Conservation (phyloP, 2,888 invertebrate species). For the Petrolisthes manimaculis region DNA sequence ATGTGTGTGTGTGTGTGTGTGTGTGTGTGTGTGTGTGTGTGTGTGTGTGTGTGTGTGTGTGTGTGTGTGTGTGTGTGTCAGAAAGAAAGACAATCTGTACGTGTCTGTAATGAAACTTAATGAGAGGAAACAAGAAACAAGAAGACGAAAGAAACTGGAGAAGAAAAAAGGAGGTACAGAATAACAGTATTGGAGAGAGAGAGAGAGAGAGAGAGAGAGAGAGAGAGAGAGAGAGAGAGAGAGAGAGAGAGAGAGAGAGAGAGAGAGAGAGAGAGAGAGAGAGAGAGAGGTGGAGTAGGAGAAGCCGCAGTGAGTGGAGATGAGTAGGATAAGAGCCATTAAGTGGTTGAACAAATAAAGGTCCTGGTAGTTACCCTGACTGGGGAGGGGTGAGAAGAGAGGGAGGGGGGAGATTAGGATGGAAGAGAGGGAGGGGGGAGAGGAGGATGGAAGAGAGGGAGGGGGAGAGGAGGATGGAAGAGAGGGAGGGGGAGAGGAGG, state of each 20-base stretch:
- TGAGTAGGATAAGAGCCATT: no score
- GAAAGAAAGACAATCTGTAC: no score
- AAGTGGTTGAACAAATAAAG: neutral
- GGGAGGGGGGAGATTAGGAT: neutral
- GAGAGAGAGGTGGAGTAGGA: neutral
- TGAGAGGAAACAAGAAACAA: no score
- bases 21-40: conserved; percentile 18
- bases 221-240: neutral
- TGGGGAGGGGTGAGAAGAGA: conserved; percentile 5
- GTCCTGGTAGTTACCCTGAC: neutral
- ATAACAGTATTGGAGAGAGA: neutral
- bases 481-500: neutral
- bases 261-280: conserved; percentile 15
- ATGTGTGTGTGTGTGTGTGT: neutral
- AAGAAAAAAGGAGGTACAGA: neutral
- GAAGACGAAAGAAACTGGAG: neutral
- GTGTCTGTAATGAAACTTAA: no score
- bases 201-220: conserved; percentile 22
- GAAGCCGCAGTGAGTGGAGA: no score
- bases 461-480: conserved; percentile 4
- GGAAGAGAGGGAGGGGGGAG: neutral
- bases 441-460: neutral
- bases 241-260: conserved; percentile 22
- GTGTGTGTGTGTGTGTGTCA: no score
- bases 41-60: neutral